Conservation (phyloP, 1,140 invertebrate genomes). For the Drosophila gunungcola region DNA sequence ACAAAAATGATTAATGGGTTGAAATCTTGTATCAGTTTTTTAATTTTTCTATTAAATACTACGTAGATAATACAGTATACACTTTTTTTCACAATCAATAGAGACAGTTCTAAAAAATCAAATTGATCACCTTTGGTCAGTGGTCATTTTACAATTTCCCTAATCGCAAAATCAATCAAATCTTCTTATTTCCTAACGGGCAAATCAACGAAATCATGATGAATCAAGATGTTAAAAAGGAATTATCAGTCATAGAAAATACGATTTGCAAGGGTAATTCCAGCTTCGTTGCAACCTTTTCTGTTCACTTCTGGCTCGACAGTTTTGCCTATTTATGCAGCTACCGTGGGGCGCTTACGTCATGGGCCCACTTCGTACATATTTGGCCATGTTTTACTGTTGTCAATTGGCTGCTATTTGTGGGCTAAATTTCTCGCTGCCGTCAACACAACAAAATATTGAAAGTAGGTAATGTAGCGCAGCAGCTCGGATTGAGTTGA, state of each 20-base stretch:
- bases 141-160: too few relatives aligned
- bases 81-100: too few relatives aligned
- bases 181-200: too few relatives aligned
- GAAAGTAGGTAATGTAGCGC: conserved; percentile 72
- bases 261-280: conserved; percentile 3
- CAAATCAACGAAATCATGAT: too few relatives aligned
- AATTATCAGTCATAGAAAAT: neutral
- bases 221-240: neutral
- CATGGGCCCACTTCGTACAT: conserved; percentile 59
- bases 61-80: too few relatives aligned
- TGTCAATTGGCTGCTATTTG: conserved; percentile 68
- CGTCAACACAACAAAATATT: conserved; percentile 66
- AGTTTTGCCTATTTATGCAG: conserved; percentile 51
- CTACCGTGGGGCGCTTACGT: conserved; percentile 62
- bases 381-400: conserved; percentile 78
- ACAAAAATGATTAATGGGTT: too few relatives aligned
- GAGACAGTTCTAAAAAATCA: neutral
- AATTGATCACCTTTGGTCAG: neutral
- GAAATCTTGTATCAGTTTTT: too few relatives aligned
- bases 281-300: neutral
- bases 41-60: too few relatives aligned
- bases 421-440: conserved; percentile 52
- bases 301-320: conserved; percentile 5
- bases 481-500: conserved; percentile 31
- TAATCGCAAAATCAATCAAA: too few relatives aligned